Percentiles rank a stretch among this genome's conserved stretches.
phyloP scores from a whole-genome alignment of 2,113 vertebrate genomes.

The Ceuthmochares aereus region DNA sequence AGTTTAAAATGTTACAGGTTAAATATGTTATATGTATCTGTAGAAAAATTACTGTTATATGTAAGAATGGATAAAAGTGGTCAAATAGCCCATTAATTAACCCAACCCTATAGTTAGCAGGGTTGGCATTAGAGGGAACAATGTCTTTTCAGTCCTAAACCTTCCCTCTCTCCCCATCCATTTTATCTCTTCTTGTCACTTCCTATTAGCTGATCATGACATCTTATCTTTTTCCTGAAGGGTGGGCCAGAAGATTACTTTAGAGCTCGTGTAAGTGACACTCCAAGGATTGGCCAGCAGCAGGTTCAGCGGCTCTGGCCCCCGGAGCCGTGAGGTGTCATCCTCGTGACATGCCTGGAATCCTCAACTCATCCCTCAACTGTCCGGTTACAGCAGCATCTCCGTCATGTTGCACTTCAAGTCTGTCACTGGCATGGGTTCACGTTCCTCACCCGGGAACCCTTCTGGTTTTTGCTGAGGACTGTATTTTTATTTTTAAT shows the following conservation, averaged over 20 bases:
- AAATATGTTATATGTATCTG: constrained; percentile 64
- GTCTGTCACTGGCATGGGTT: constrained; percentile 41
- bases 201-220: constrained; percentile 82
- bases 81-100: constrained; percentile 74
- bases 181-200: constrained; percentile 81
- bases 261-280: constrained; percentile 83
- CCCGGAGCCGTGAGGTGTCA: constrained; percentile 70
- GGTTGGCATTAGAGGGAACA: constrained; percentile 71
- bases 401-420: constrained; percentile 47
- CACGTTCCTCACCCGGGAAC: background rate
- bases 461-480: constrained; percentile 36
- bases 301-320: constrained; percentile 49
- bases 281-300: constrained; percentile 77
- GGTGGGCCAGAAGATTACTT: constrained; percentile 80
- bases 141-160: constrained; percentile 69
- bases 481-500: constrained; percentile 47
- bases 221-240: constrained; percentile 82
- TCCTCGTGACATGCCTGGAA: constrained; percentile 70
- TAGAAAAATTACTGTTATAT: constrained; percentile 66
- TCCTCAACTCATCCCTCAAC: constrained; percentile 62
- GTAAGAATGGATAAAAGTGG: constrained; percentile 65
- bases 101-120: constrained; percentile 65
- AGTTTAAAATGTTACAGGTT: constrained; percentile 63
- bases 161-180: constrained; percentile 71
- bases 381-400: constrained; percentile 57